A percentile compares a stretch with the other conserved stretches of the same genome.
phyloP scores from a whole-genome alignment of 2,113 vertebrate species.

The Nothobranchius furzeri region DNA sequence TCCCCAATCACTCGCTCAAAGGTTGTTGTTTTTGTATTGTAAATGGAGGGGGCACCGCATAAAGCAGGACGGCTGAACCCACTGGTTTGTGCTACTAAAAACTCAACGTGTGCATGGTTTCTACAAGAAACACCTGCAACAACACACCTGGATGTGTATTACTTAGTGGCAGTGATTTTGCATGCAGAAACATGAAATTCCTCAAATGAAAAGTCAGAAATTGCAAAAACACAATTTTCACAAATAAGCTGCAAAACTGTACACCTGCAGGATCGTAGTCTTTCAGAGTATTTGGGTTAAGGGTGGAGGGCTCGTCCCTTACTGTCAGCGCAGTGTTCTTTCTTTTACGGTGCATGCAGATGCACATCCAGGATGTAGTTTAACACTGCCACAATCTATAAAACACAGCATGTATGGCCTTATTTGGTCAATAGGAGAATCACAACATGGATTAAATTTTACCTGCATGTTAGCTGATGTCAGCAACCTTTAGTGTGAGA shows the following conservation, averaged over 20 bases:
- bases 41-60: too few relatives aligned
- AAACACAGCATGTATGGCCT: neutral
- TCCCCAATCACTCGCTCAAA: constrained; percentile 57
- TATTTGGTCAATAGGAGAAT: neutral
- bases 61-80: neutral
- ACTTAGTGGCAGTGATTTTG: neutral
- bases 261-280: neutral
- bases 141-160: neutral
- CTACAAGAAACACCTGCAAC: neutral
- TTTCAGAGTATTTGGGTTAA: neutral
- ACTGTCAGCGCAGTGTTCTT: neutral
- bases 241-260: too few relatives aligned
- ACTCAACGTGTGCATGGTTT: constrained; percentile 15
- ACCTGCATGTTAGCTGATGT: constrained; percentile 54
- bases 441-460: neutral
- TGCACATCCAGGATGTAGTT: constrained; percentile 53
- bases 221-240: neutral
- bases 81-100: constrained; percentile 4
- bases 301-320: constrained; percentile 10
- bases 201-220: constrained; percentile 19
- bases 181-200: too few relatives aligned
- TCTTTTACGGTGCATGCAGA: constrained; percentile 13
- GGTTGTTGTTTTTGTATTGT: constrained; percentile 31
- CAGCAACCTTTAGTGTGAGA: constrained; percentile 21
- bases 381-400: constrained; percentile 41